Evolutionary conservation across 2,113 vertebrate species (phyloP).

Genomic region (Paradoxurus hermaphroditus): DNA sequence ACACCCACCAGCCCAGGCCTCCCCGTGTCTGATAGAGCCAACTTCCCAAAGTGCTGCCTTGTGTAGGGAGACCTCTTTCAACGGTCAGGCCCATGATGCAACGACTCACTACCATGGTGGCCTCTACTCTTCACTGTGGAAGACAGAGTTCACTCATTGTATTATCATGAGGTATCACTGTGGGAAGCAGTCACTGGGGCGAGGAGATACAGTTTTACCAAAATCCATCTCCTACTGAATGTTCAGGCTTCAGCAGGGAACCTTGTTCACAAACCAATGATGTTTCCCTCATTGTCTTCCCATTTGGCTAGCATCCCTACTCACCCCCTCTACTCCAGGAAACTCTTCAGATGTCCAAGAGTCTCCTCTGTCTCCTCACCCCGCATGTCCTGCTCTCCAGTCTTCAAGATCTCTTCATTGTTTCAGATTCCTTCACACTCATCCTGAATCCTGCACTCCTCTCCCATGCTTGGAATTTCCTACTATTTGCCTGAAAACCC

Average conservation of each 20-base stretch:
- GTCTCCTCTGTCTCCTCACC: neutral
- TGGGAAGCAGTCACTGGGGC: neutral
- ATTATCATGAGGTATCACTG: neutral
- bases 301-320: neutral
- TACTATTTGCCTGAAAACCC: neutral
- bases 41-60: neutral
- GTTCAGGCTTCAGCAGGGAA: neutral
- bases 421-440: neutral
- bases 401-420: neutral
- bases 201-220: neutral
- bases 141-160: neutral
- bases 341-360: neutral
- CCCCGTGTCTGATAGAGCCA: neutral
- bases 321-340: neutral
- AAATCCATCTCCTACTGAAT: neutral
- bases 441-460: rapidly evolving
- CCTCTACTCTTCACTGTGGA: neutral
- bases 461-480: neutral
- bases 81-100: neutral
- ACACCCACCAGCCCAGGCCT: neutral
- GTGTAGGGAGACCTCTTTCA: neutral
- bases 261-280: neutral
- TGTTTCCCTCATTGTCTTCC: neutral
- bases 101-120: neutral
- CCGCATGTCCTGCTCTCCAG: neutral